Percentiles rank a stretch among this genome's conserved stretches.
phyloP scores from a whole-genome alignment of 2,797 vertebrate species.

The Euthynnus affinis region DNA sequence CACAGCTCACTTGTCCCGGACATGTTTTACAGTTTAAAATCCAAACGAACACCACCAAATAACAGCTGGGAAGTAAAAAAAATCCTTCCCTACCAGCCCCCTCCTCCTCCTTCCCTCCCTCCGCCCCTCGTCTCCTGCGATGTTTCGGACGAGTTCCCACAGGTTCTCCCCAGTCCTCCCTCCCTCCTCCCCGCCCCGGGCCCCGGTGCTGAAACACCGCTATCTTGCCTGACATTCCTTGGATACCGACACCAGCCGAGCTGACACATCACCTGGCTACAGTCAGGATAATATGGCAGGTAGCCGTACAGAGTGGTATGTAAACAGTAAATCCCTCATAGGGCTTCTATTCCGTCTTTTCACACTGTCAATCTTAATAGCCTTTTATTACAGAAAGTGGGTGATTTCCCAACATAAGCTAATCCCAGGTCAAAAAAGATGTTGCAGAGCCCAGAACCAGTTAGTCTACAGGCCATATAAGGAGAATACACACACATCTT shows the following conservation, averaged over 20 bases:
- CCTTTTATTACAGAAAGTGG: slow-evolving; percentile 9
- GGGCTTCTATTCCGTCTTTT: not conserved
- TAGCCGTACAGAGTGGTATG: not conserved
- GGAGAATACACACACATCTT: too few relatives aligned
- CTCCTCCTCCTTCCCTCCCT: not conserved
- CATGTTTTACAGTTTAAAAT: slow-evolving; percentile 61
- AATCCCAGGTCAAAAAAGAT: not conserved
- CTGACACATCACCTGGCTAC: slow-evolving; percentile 64
- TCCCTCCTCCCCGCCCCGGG: slow-evolving; percentile 40
- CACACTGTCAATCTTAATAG: not conserved
- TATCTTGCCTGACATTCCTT: slow-evolving; percentile 72
- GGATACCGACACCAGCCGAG: slow-evolving; percentile 65
- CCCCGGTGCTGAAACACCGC: slow-evolving; percentile 55
- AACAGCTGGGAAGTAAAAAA: slow-evolving; percentile 48
- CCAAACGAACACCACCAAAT: slow-evolving; percentile 32
- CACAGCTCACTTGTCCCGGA: slow-evolving; percentile 26
- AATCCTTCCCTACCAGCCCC: slow-evolving; percentile 50
- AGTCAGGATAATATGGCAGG: not conserved
- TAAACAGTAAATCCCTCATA: not conserved
- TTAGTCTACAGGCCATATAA: not conserved
- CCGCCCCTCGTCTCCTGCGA: slow-evolving; percentile 23
- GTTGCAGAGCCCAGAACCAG: not conserved
- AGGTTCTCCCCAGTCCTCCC: slow-evolving; percentile 49
- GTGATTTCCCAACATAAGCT: slow-evolving; percentile 1
- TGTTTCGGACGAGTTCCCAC: slow-evolving; percentile 67